These are phyloP conservation scores for Eristalis arbustorum DNA, from an alignment of 2,888 invertebrate species.

Conservation along the genomic window DNA sequence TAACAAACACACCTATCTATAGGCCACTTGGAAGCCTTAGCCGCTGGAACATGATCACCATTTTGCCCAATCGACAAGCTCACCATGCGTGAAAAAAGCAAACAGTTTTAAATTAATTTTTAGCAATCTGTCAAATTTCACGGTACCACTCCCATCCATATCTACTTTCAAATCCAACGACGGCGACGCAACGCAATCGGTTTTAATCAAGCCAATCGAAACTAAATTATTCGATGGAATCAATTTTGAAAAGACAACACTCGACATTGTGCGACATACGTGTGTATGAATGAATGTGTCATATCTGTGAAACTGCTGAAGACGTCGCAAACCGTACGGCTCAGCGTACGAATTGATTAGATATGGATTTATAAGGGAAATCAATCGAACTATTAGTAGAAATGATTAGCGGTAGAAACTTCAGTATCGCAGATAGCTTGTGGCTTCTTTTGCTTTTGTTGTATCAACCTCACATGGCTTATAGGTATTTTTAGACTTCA, in stretches of 20 bases:
- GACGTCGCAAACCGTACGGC: constrained; percentile 5
- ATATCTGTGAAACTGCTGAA: constrained; percentile 24
- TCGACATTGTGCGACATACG: constrained; percentile 3
- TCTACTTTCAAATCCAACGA: background rate
- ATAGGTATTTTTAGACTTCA: background rate
- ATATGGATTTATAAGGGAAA: constrained; percentile 29
- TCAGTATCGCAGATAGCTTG: background rate
- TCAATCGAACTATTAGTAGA: constrained; percentile 18
- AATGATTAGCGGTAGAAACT: constrained; percentile 42
- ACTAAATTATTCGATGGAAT: background rate
- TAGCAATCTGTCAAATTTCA: background rate
- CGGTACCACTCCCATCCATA: background rate
- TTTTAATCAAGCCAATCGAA: constrained; percentile 14
- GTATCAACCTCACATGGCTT: background rate
- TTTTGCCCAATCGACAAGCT: background rate
- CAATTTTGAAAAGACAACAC: constrained; percentile 11
- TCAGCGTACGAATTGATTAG: constrained; percentile 33
- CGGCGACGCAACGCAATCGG: background rate
- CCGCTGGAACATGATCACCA: no score
- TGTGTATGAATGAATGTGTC: background rate
- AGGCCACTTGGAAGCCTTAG: no score
- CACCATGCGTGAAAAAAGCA: background rate
- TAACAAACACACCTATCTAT: no score
- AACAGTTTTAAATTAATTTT: background rate
- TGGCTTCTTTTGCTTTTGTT: background rate